A percentile compares a stretch with the other conserved stretches of the same genome.
Evolutionary conservation across 2,797 vertebrate genomes (phyloP).

Genomic region (Naso thynnoides): DNA sequence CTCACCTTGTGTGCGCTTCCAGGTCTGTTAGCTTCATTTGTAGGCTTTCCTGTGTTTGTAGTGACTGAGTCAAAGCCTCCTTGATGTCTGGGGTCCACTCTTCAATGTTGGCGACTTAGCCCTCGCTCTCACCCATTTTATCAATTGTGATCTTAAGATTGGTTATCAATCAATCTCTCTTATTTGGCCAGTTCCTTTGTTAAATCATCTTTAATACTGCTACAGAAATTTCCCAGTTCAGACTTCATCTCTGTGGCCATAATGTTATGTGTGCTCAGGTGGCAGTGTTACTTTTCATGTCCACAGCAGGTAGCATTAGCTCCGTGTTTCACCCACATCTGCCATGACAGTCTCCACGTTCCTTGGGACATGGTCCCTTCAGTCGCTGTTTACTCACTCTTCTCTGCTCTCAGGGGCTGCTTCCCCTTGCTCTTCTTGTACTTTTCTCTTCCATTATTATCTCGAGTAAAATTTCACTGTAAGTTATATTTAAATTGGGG

Average conservation of each 20-base stretch:
- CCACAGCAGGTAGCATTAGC: too few species aligned
- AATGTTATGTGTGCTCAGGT: not conserved
- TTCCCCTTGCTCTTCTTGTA: not conserved
- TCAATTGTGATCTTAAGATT: not conserved
- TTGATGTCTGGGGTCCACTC: not conserved
- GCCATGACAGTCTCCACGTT: too few species aligned
- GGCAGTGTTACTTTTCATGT: not conserved
- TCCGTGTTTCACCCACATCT: too few species aligned
- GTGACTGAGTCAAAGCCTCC: not conserved
- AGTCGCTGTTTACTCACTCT: too few species aligned
- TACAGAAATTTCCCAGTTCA: not conserved
- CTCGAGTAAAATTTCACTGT: too few species aligned
- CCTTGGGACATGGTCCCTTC: too few species aligned
- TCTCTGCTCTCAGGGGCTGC: not conserved
- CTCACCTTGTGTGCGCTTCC: not conserved
- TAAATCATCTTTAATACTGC: not conserved
- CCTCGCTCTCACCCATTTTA: not conserved
- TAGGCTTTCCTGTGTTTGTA: not conserved
- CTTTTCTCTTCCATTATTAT: not conserved
- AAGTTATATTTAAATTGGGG: too few species aligned
- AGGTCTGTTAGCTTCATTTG: not conserved
- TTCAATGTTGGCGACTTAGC: not conserved
- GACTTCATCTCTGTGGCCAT: not conserved
- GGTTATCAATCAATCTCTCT: not conserved
- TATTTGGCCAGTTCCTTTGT: not conserved